Evolutionary conservation across 2,888 invertebrate species (phyloP), one percentile per base, ranked within the genome.

Genomic region (Spicauda simplicius): DNA sequence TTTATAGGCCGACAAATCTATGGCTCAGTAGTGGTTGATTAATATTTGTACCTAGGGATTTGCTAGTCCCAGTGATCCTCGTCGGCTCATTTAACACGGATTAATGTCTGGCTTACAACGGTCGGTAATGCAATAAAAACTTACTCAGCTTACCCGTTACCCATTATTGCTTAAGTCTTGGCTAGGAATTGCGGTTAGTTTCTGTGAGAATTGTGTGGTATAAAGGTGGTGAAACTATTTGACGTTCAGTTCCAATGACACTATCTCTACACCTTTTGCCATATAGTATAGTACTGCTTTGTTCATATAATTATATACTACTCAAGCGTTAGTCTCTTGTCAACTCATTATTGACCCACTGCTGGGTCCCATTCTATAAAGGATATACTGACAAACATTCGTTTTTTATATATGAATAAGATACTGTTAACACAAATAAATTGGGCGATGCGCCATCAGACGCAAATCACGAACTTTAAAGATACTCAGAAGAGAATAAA

Each of bases 31-130:
- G 64, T 65, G 55, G 57, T 33, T 55, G 54, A 53, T 54, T 30
- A 45, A 45, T 56, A 67, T 61, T 67, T 64, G 76, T 71, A 72
- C 69, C 73, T 68, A 62, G 77, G 74, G 74, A 76, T 69, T 72
- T 63, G 52, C 56, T 66, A 63, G 68, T 63, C 37, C 64, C 69
- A 60, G 75, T 72, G 25, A 59, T 48, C 58, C 58, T 20, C 19
- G 74, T 75, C 74, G 78, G 78, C 80, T 84, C 82, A 83, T 85
- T 85, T 83, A 85, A 85, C 80, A 75, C 75, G 79, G 81, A 82
- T 84, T 85, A 83, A 85, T 81, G 84, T 73, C 79, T 73, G 68
- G 73, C 73, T 72, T 75, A 61, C 59, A 69, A 64, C 41, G 68
- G 56, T 60, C 61, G 68, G 69, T 69, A 62, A 71, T 80, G 78